Evolutionary conservation across 2,888 invertebrate species (phyloP).

Genomic region (Buathra laborator): DNA sequence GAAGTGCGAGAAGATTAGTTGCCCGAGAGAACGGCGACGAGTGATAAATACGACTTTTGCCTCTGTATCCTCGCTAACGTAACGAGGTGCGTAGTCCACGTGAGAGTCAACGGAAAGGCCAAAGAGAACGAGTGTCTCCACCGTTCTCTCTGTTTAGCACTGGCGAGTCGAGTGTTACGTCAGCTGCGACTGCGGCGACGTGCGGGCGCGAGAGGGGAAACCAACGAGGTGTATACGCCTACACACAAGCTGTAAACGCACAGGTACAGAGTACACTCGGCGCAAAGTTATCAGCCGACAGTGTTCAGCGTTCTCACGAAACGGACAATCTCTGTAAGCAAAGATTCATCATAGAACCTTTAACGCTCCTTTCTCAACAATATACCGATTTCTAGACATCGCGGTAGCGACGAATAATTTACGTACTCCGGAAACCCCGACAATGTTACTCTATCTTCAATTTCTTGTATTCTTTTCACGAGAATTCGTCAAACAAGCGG

Average conservation of each 20-base stretch:
- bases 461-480: not conserved
- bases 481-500: not conserved
- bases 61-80: not conserved
- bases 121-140: conserved; percentile 10
- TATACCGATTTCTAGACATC: conserved; percentile 3
- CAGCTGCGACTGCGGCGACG: conserved; percentile 18
- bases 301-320: conserved; percentile 8
- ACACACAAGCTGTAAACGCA: conserved; percentile 39
- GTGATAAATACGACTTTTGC: conserved; percentile 42
- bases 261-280: conserved; percentile 35
- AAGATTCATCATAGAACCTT: conserved; percentile 1
- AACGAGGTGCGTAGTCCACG: not conserved
- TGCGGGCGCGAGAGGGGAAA: not conserved
- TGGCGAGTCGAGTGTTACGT: conserved; percentile 42
- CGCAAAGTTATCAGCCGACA: conserved; percentile 46
- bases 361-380: not conserved
- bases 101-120: not conserved
- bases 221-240: conserved; percentile 23
- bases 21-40: not conserved
- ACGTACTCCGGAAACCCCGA: no score
- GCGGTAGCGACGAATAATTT: not conserved
- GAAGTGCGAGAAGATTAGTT: not conserved
- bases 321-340: not conserved
- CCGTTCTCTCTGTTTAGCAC: not conserved
- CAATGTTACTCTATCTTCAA: not conserved